These are phyloP conservation scores for Heliangelus exortis DNA, from an alignment of 2,797 vertebrate genomes.

Conservation along the genomic window DNA sequence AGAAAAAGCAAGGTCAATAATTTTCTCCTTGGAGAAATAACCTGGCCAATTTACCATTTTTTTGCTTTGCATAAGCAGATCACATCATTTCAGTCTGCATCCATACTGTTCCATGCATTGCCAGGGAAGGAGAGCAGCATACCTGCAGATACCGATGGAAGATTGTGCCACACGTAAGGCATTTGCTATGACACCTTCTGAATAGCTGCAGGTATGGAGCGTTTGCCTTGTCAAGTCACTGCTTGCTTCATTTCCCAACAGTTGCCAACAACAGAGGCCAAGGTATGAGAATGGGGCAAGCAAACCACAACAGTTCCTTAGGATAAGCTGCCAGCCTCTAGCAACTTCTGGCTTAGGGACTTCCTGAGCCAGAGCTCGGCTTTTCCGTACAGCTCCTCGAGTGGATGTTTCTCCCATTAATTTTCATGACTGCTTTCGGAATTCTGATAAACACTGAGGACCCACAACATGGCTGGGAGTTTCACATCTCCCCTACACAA, in stretches of 20 bases:
- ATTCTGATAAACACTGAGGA: not conserved
- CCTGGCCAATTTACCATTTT: slow-evolving; percentile 34
- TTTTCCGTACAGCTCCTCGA: not conserved
- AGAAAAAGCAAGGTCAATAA: slow-evolving; percentile 62
- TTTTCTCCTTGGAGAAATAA: slow-evolving; percentile 53
- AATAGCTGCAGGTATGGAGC: fast-evolving
- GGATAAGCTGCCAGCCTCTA: slow-evolving; percentile 14
- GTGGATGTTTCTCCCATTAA: not conserved
- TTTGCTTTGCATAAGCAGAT: slow-evolving; percentile 39
- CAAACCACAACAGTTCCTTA: slow-evolving; percentile 1
- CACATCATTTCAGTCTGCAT: not conserved
- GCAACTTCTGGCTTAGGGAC: slow-evolving; percentile 18
- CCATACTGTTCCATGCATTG: not conserved
- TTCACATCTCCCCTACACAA: fast-evolving
- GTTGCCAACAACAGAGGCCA: not conserved
- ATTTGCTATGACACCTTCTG: not conserved
- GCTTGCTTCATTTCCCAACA: slow-evolving; percentile 5
- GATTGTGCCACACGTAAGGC: not conserved
- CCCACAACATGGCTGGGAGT: not conserved
- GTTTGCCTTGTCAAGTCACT: slow-evolving; percentile 5
- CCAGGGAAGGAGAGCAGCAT: not conserved
- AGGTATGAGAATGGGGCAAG: slow-evolving; percentile 1
- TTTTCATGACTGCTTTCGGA: not conserved
- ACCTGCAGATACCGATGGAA: not conserved
- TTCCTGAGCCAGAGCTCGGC: not conserved